Conservation (phyloP, 2,797 vertebrate species). For the Pachyuromys duprasi region DNA sequence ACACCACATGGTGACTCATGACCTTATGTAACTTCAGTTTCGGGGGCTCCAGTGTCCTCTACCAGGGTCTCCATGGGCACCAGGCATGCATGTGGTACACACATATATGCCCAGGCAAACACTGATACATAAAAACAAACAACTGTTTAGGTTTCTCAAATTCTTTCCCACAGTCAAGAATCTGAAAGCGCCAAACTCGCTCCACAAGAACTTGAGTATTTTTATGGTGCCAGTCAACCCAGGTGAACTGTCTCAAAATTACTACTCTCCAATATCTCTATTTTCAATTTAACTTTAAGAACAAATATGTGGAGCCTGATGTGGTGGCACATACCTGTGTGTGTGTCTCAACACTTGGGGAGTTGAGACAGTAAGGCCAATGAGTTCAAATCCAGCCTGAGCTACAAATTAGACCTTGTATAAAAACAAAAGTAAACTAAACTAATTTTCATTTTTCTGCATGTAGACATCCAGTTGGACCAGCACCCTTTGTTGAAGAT, state of each 20-base stretch:
- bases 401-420: not conserved
- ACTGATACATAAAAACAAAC: not conserved
- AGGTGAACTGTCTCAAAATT: constrained; percentile 14
- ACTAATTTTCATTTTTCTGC: no score
- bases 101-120: not conserved
- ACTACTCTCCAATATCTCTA: not conserved
- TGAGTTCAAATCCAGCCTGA: not conserved
- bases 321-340: not conserved
- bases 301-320: not conserved
- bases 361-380: not conserved
- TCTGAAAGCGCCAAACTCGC: not conserved
- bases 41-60: not conserved
- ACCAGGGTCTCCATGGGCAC: not conserved
- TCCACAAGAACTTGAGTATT: not conserved
- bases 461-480: no score
- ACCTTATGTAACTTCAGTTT: no score
- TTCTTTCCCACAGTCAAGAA: not conserved
- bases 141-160: not conserved
- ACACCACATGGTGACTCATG: not conserved
- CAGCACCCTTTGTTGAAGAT: no score
- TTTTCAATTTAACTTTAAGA: constrained; percentile 54
- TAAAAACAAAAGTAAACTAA: not conserved
- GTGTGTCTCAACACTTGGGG: not conserved
- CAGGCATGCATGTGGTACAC: not conserved
- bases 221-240: not conserved